Percentiles rank a stretch among this genome's conserved stretches.
phyloP scores from a whole-genome alignment of 2,113 vertebrate genomes.

The Paraplagusia blochii region DNA sequence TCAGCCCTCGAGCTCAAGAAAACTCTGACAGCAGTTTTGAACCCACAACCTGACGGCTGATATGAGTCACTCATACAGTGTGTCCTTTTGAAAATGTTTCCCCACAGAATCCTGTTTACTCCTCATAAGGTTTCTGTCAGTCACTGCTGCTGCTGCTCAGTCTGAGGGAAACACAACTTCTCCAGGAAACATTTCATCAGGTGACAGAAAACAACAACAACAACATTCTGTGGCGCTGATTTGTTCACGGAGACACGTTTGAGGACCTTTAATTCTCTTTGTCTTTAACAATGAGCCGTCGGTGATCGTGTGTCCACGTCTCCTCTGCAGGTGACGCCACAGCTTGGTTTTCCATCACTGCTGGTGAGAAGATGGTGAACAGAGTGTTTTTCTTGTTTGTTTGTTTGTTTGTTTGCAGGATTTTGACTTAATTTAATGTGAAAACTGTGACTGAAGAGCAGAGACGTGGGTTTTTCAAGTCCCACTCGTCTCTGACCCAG shows the following conservation, averaged over 20 bases:
- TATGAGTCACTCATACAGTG: not conserved
- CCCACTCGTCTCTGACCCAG: conserved; percentile 19
- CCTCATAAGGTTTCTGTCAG: not conserved
- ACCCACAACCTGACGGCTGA: too few relatives aligned
- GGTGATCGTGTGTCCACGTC: not conserved
- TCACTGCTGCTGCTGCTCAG: not conserved
- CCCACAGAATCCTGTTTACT: conserved; percentile 5
- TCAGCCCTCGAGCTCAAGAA: too few relatives aligned
- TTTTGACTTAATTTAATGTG: conserved; percentile 27
- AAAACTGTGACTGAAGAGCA: conserved; percentile 34
- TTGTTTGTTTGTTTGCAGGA: not conserved
- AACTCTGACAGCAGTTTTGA: too few relatives aligned
- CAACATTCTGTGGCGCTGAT: conserved; percentile 28
- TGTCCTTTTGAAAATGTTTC: conserved; percentile 4
- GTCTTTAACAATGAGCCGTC: conserved; percentile 18
- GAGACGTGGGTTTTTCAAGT: conserved; percentile 26
- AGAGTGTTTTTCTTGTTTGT: not conserved
- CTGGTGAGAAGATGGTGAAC: conserved; percentile 8
- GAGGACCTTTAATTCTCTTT: conserved; percentile 7
- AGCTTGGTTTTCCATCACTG: not conserved
- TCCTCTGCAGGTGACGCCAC: conserved; percentile 4
- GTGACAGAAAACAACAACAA: conserved; percentile 22
- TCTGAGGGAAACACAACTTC: conserved; percentile 8
- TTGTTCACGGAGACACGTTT: conserved; percentile 27
- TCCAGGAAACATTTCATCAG: conserved; percentile 35